These are phyloP conservation scores for Caenorhabditis latens DNA, from an alignment of 1,140 invertebrate species.

Conservation along the genomic window DNA sequence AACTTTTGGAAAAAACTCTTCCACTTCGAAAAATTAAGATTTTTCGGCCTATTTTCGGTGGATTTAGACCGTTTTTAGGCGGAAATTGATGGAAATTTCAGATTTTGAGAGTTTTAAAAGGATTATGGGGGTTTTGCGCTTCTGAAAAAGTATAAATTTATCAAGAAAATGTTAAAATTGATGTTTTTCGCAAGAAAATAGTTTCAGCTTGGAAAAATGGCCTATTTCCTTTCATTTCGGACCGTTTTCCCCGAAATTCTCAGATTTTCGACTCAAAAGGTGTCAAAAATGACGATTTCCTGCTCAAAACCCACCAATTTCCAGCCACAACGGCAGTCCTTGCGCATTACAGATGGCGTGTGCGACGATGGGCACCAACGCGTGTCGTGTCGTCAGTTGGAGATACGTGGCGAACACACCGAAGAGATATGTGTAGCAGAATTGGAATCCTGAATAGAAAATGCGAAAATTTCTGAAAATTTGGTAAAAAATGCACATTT, in stretches of 20 bases:
- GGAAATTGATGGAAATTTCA: too few species aligned
- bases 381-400: slow-evolving; percentile 13
- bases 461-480: neutral
- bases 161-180: too few species aligned
- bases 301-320: slow-evolving; percentile 33
- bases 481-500: neutral
- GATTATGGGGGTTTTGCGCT: too few species aligned
- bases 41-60: neutral
- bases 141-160: too few species aligned
- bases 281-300: too few species aligned
- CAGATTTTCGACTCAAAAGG: neutral
- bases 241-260: neutral
- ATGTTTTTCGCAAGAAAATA: too few species aligned
- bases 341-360: slow-evolving; percentile 42
- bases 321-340: slow-evolving; percentile 28
- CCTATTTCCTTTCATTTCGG: neutral
- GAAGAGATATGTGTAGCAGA: slow-evolving; percentile 52
- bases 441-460: slow-evolving; percentile 44
- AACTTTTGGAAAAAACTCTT: too few species aligned
- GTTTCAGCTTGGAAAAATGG: too few species aligned
- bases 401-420: slow-evolving; percentile 57
- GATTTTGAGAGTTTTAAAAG: too few species aligned
- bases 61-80: too few species aligned
- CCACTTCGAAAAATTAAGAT: too few species aligned
- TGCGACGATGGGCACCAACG: slow-evolving; percentile 19